These are phyloP conservation scores for Drosophila repletoides DNA, from an alignment of 1,140 invertebrate species.

Conservation along the genomic window DNA sequence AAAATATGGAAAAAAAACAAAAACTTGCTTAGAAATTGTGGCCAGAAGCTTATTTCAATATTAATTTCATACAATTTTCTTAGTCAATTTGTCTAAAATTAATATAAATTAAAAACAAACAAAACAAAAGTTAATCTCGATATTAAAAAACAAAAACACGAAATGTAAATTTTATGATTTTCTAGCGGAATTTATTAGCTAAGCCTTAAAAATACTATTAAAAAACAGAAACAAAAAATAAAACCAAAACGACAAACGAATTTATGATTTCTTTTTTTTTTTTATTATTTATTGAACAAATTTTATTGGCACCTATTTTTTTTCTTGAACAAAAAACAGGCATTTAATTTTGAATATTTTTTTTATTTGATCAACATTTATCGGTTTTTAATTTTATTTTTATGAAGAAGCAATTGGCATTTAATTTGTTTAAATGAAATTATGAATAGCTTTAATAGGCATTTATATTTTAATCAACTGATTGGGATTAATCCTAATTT, in stretches of 20 bases:
- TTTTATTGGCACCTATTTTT: conserved; percentile 6
- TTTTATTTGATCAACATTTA: too few species aligned
- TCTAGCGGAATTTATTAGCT: conserved; percentile 74
- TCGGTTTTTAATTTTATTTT: too few species aligned
- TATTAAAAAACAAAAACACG: conserved; percentile 39
- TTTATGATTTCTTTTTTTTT: conserved; percentile 47
- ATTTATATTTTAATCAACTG: too few species aligned
- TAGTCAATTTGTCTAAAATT: conserved; percentile 54
- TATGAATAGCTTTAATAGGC: too few species aligned
- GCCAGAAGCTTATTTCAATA: conserved; percentile 25
- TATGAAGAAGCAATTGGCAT: too few species aligned
- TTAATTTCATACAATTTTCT: conserved; percentile 40
- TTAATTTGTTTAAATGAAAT: too few species aligned
- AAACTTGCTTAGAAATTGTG: not conserved
- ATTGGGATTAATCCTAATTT: too few species aligned
- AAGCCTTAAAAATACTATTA: conserved; percentile 35
- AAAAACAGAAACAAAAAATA: conserved; percentile 49
- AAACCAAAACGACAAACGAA: conserved; percentile 25
- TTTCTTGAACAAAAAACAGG: not conserved
- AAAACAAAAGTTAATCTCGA: conserved; percentile 62
- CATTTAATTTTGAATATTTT: too few species aligned
- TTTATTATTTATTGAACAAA: conserved; percentile 20
- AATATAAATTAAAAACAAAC: conserved; percentile 36
- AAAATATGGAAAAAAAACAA: not conserved
- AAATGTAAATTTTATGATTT: conserved; percentile 52